Conservation (phyloP, 2,113 vertebrate species). For the Jaculus jaculus region DNA sequence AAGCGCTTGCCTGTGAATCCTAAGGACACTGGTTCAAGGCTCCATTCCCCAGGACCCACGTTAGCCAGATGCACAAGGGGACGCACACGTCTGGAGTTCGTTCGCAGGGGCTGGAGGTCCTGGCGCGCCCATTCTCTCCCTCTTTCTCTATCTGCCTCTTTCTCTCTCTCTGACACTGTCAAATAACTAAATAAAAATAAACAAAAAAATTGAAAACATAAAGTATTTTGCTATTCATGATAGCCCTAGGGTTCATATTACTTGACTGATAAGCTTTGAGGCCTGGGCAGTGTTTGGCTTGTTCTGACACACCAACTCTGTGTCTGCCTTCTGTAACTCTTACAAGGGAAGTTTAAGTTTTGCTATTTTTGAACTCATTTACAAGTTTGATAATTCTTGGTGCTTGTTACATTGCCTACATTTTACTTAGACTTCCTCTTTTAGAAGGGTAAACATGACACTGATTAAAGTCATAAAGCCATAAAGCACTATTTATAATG, state of each 20-base stretch:
- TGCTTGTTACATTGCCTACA: not conserved
- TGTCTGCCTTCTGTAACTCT: conserved; percentile 51
- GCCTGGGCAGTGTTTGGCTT: conserved; percentile 82
- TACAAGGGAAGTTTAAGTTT: conserved; percentile 32
- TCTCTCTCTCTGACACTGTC: no score
- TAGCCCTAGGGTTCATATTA: conserved; percentile 82
- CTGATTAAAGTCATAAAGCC: conserved; percentile 20
- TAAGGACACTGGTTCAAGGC: no score
- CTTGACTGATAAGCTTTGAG: conserved; percentile 85
- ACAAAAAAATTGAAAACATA: conserved; percentile 84
- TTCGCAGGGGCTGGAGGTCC: no score
- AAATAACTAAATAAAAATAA: no score
- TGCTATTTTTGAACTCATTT: not conserved
- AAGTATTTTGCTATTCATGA: conserved; percentile 82
- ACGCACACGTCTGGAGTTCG: no score
- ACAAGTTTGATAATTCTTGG: not conserved
- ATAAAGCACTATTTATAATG: not conserved
- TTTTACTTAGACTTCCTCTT: not conserved
- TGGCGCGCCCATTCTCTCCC: no score
- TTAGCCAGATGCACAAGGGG: no score
- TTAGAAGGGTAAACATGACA: not conserved
- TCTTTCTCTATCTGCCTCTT: no score
- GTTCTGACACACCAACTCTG: conserved; percentile 78
- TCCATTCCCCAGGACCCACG: no score
- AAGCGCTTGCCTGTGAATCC: no score